These are phyloP conservation scores for Dicentrarchus labrax DNA, from an alignment of 2,113 vertebrate species.

Conservation along the genomic window DNA sequence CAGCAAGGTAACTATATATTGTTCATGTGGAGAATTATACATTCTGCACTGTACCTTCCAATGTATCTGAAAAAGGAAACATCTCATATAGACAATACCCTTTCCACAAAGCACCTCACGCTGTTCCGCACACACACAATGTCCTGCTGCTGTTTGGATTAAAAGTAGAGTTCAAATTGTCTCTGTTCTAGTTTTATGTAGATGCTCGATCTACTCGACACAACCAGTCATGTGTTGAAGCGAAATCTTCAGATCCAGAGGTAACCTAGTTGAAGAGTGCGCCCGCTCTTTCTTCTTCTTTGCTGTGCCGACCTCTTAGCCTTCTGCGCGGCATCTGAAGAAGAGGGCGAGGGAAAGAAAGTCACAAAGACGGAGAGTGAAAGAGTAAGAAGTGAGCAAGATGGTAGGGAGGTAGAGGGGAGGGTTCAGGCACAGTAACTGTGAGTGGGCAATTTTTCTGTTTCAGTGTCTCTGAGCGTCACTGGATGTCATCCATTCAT, in stretches of 20 bases:
- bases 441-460: conserved; percentile 59
- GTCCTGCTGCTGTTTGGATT: conserved; percentile 64
- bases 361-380: conserved; percentile 1
- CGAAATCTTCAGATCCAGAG: conserved; percentile 23
- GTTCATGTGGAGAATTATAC: conserved; percentile 69
- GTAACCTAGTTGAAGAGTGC: conserved; percentile 26
- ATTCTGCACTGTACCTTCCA: conserved; percentile 65
- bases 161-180: conserved; percentile 54
- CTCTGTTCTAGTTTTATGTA: conserved; percentile 67
- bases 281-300: conserved; percentile 19
- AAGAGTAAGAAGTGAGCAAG: conserved; percentile 20
- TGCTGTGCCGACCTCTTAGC: conserved; percentile 35
- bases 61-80: conserved; percentile 62
- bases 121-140: conserved; percentile 49
- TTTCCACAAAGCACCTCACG: conserved; percentile 41
- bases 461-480: conserved; percentile 68
- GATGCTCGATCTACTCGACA: conserved; percentile 42
- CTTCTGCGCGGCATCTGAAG: not conserved
- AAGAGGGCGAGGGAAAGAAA: conserved; percentile 16
- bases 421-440: conserved; percentile 33
- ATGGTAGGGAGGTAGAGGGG: conserved; percentile 15
- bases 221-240: conserved; percentile 36
- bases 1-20: conserved; percentile 63
- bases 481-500: conserved; percentile 79
- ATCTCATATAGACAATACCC: conserved; percentile 49